phyloP scores from a whole-genome alignment of 1,140 invertebrate genomes.

The Drosophila busckii region DNA sequence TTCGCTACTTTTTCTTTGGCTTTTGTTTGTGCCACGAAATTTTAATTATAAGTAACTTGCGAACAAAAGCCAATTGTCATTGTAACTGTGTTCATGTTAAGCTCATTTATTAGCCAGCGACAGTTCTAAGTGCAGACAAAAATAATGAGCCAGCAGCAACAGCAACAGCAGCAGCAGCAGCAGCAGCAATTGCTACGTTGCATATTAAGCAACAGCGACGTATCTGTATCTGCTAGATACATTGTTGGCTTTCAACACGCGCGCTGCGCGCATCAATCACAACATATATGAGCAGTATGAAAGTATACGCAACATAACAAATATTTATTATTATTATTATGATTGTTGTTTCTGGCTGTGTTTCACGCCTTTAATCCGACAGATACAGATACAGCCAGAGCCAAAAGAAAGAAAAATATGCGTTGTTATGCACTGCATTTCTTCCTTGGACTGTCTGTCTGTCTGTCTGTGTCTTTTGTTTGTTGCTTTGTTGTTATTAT shows the following conservation, averaged over 20 bases:
- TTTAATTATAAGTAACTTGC: slow-evolving; percentile 74
- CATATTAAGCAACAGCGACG: slow-evolving; percentile 49
- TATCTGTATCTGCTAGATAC: slow-evolving; percentile 56
- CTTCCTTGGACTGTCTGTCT: slow-evolving; percentile 17
- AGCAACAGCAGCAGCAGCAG: slow-evolving; percentile 9
- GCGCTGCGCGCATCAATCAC: slow-evolving; percentile 60
- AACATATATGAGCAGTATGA: slow-evolving; percentile 67
- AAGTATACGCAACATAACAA: slow-evolving; percentile 60
- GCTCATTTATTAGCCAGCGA: slow-evolving; percentile 61
- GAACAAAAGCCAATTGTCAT: slow-evolving; percentile 74
- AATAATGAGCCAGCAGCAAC: no score
- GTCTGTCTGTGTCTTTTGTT: slow-evolving; percentile 11
- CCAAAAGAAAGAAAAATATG: slow-evolving; percentile 34
- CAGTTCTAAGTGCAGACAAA: slow-evolving; percentile 45
- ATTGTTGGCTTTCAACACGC: slow-evolving; percentile 70
- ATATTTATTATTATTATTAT: slow-evolving; percentile 65
- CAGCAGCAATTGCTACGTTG: slow-evolving; percentile 21
- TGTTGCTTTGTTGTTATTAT: slow-evolving; percentile 33
- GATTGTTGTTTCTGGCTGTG: no score
- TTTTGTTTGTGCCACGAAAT: slow-evolving; percentile 58
- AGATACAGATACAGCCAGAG: slow-evolving; percentile 40
- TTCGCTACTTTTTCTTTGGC: slow-evolving; percentile 68
- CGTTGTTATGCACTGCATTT: slow-evolving; percentile 44
- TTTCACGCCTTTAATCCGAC: slow-evolving; percentile 72
- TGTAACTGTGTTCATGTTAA: slow-evolving; percentile 45